A percentile compares a stretch with the other conserved stretches of the same genome.
phyloP scores from a whole-genome alignment of 2,113 vertebrate genomes.

The Vulpes lagopus region DNA sequence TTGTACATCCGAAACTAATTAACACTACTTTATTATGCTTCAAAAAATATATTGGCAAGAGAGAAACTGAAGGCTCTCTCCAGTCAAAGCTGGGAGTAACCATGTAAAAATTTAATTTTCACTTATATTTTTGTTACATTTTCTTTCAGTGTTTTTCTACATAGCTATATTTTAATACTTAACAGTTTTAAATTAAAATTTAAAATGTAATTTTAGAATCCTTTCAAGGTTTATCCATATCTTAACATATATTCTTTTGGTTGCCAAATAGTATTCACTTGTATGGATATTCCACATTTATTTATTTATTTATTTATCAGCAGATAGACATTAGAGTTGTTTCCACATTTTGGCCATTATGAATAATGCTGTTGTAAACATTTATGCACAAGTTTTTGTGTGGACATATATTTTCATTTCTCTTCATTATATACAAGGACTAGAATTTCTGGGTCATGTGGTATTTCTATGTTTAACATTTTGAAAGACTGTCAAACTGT shows the following conservation, averaged over 20 bases:
- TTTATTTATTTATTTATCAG: not conserved
- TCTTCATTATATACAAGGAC: not conserved
- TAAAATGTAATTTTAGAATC: constrained; percentile 2
- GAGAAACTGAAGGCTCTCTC: constrained; percentile 4
- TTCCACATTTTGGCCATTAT: not conserved
- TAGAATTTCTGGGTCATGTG: not conserved
- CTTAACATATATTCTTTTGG: not conserved
- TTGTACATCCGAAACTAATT: not conserved
- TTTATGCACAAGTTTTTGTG: not conserved
- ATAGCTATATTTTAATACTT: not conserved
- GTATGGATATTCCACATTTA: not conserved
- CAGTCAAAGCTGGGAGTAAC: not conserved
- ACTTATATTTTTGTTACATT: not conserved
- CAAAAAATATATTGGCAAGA: not conserved
- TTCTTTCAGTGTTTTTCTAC: not conserved
- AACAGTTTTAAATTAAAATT: not conserved
- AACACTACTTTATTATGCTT: not conserved
- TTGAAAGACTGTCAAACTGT: not conserved
- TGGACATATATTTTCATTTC: not conserved
- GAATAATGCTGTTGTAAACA: not conserved
- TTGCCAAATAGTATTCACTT: not conserved
- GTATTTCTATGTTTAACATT: not conserved
- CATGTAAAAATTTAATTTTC: not conserved
- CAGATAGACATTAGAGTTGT: not conserved
- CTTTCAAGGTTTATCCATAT: not conserved